Evolutionary conservation across 2,797 vertebrate species (phyloP).

Genomic region (Lerista edwardsae): DNA sequence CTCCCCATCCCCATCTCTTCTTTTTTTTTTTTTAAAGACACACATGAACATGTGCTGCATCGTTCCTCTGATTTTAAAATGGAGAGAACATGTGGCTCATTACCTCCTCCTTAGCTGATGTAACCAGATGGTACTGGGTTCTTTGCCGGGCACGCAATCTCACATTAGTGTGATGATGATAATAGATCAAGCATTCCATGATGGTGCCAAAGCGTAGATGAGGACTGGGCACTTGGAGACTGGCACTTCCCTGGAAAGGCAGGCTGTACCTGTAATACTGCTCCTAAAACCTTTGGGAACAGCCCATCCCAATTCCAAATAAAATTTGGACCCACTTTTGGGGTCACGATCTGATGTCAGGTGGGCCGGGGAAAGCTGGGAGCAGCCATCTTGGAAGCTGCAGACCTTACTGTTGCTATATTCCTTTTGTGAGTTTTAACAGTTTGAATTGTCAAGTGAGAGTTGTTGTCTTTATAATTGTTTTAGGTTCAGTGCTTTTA

Average conservation of each 20-base stretch:
- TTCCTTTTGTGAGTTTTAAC: too few species aligned
- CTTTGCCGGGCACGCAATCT: not conserved
- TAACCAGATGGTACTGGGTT: slow-evolving; percentile 29
- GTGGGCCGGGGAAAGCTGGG: too few species aligned
- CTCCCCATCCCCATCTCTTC: not conserved
- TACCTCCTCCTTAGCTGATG: not conserved
- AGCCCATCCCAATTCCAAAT: not conserved
- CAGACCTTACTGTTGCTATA: too few species aligned
- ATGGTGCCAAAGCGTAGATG: not conserved
- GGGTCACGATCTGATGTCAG: too few species aligned
- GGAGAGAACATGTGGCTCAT: not conserved
- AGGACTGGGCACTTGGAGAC: not conserved
- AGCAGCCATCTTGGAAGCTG: too few species aligned
- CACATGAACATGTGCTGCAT: not conserved
- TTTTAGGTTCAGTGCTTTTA: too few species aligned
- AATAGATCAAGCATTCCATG: not conserved
- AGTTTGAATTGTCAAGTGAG: too few species aligned
- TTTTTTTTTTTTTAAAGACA: not conserved
- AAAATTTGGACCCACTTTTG: too few species aligned
- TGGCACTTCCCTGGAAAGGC: not conserved
- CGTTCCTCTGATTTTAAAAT: not conserved
- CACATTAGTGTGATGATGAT: not conserved
- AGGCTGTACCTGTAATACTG: not conserved
- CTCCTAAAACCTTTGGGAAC: not conserved
- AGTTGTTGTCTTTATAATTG: too few species aligned